Evolutionary conservation across 2,113 vertebrate genomes (phyloP).

Genomic region (Lophochroa leadbeateri): DNA sequence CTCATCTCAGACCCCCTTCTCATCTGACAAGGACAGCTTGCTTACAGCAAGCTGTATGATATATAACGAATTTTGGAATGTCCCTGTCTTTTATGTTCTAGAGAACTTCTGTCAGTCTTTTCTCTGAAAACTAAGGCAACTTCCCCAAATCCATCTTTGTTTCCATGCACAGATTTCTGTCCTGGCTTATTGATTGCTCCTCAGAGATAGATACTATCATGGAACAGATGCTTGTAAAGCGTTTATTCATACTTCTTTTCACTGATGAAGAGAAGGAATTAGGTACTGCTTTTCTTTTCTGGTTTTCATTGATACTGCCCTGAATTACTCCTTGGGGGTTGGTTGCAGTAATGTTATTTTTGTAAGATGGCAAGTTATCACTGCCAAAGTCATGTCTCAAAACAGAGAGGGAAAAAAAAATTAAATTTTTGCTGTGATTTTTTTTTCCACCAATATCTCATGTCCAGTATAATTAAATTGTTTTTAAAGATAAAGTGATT

Average conservation of each 20-base stretch:
- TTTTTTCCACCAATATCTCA: background rate
- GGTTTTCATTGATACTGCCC: background rate
- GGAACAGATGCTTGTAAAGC: background rate
- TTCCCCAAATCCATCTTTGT: background rate
- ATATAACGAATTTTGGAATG: background rate
- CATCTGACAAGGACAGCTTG: background rate
- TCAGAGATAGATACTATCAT: background rate
- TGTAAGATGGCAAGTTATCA: background rate
- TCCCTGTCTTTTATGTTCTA: background rate
- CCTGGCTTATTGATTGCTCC: background rate
- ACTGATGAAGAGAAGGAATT: background rate
- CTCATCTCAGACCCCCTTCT: background rate
- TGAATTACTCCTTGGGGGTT: background rate
- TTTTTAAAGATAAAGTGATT: background rate
- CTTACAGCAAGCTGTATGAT: background rate
- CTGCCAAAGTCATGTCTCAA: background rate
- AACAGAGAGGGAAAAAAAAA: background rate
- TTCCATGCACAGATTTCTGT: background rate
- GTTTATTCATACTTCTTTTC: background rate
- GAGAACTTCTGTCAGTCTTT: background rate
- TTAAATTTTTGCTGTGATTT: background rate
- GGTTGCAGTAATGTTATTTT: background rate
- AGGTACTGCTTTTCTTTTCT: background rate
- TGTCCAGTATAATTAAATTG: background rate
- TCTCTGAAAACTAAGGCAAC: background rate